Base-by-base conservation (phyloP, 2,113 vertebrate genomes). In the Aldabrachelys gigantea region DNA sequence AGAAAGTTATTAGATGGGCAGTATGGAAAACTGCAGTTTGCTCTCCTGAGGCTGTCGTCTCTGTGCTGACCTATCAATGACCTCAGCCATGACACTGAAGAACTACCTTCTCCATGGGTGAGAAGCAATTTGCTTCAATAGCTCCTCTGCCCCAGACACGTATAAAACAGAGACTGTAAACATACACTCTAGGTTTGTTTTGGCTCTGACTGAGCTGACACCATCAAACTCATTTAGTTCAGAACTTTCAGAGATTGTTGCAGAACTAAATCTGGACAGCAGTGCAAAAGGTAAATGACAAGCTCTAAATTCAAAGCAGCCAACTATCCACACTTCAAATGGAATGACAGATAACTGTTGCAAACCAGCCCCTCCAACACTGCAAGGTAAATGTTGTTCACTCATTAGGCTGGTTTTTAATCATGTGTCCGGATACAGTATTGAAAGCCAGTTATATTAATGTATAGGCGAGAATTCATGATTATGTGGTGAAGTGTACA, bases 111-210 rank as follows among this genome's bases (percentile, higher is more conserved):
- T 35, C 35, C 95, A 93, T 91, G 95, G 96, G 97, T 98, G 97
- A 98, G 96, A 98, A 98, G 89, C 94, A 92, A 97, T 97, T 98
- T 96, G 91, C 91, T 97, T 97, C 97, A 97, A 97, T 93, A 94
- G 93, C 83, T 97, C 85, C 95, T 97, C 95, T 98, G 96, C 96
- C 93, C 94, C 96, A 98, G 97, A 97, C 97, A 92, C 97, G 91
- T 92, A 97, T 97, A 97, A 97, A 97, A 97, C 93, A 88, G 97
- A 98, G 95, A 97, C 90, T 96, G 95, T 98, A 98, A 98, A 98
- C 97, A 97, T 91, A 97, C 90, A 97, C 50, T 49, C 83, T 13
- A 22, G 19, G 49, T 98, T 98, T 98, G 89, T 96, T 98, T 98
- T 98, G 97, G 96, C 95, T 44, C 91, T 93, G 96, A 89, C 7